Evolutionary conservation across 2,113 vertebrate species (phyloP), one percentile per base, ranked within the genome.

Genomic region (Setophaga petechia): DNA sequence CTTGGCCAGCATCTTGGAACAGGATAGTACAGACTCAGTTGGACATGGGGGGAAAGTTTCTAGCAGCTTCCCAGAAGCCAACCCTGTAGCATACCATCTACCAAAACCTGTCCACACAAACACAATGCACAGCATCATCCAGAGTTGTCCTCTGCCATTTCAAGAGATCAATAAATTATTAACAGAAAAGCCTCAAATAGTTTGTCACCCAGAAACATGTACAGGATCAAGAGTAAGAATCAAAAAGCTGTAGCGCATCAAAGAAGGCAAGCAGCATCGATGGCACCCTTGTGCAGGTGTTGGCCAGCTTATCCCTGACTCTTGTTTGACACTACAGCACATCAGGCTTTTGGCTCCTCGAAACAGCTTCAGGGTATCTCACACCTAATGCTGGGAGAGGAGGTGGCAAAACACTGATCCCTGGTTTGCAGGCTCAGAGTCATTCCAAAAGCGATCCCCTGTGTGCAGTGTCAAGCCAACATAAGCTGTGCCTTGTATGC

Each of bases 111-210:
- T 33, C 74, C n/a, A 28, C 24, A 31, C 25, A 79, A 59, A 54
- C 30, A 18, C 12, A 41, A 3, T 41, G 20, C 35, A 12, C 22
- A 55, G 21, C 21, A 10, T 75, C 35, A 24, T 0, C 0, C 5
- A 67, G 17, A 35, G 14, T 25, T 89, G 21, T 73, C 41, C 31
- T 57, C 55, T 89, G 57, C 61, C 24, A 28, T 87, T 89, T 87
- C 19, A 23, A 43, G 30, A 7, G 6, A 31, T 37, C 0, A 4
- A 69, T 44, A 67, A 78, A 52, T 1, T 4, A 35, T 28, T 79
- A 61, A 13, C 49, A 72, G 30, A 63, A 63, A 55, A 82, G 13
- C 12, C 30, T 75, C 58, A 43, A 39, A 12, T 28, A 57, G 11
- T 65, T 86, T 59, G 22, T 90, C 4, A 2, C 2, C 12, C 30